Base-by-base conservation (phyloP, 2,113 vertebrate species). In the Thinocorus orbignyianus region DNA sequence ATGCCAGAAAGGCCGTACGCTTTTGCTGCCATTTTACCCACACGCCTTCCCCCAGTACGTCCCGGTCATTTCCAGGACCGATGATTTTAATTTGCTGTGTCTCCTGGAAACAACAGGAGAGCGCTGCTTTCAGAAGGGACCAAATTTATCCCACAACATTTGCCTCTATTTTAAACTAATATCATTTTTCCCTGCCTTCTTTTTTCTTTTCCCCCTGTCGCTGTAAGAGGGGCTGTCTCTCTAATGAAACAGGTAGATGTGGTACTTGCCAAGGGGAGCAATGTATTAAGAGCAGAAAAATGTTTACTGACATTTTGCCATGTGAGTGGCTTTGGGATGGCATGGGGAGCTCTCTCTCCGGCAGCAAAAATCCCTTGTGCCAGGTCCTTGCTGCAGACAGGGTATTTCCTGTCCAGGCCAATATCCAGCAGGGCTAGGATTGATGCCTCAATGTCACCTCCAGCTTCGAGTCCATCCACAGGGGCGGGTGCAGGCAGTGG, bases 281-380 rank as follows among this genome's bases (percentile, higher is more conserved):
- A 90, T 66, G 24, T 88, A 69, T 79, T 88, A 94, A 73, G 71
- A 91, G 87, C 87, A 94, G 90, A 90, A 96, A 90, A 96, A 92
- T 95, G 64, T 81, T 89, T 90, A 60, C 81, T 84, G 92, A 88
- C 85, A 71, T 77, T 72, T 91, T 65, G 86, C 76, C 80, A 81
- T 1, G 16, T 81, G 82, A 92, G 68, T 68, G 66, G 69, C 66
- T 92, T 78, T 8, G 3, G 73, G 84, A 91, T 46, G 44, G 54
- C 51, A 61, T 1, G 4, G 15, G 30, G 62, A 95, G 55, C 4
- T 1, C 49, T 60, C 44, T 55, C 28, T 82, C 70, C 14, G 2
- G 87, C 94, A 92, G 86, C 61, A 92, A 69, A 87, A 85, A n/a
- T n/a, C 57, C 78, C 84, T 54, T 3, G 4, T 64, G 79, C 62